A percentile compares a stretch with the other conserved stretches of the same genome.
Conservation (phyloP, 2,888 invertebrate genomes). For the Melinaea menophilus region DNA sequence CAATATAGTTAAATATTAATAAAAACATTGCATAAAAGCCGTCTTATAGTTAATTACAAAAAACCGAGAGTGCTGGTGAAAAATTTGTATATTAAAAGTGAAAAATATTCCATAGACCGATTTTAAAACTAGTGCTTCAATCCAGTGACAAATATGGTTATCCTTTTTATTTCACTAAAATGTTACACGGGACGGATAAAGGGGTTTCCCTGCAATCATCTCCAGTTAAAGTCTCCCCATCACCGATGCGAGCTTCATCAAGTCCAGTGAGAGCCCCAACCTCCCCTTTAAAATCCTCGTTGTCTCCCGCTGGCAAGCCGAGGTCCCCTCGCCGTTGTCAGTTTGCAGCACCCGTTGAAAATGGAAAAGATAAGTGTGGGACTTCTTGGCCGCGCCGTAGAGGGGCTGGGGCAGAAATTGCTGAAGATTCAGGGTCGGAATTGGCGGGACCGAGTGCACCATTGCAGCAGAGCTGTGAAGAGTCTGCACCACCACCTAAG, state of each 20-base stretch:
- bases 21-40: too few species aligned
- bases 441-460: conserved; percentile 62
- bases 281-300: conserved; percentile 64
- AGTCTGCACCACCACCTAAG: conserved; percentile 84
- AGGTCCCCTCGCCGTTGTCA: conserved; percentile 65
- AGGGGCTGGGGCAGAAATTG: conserved; percentile 65
- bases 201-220: conserved; percentile 61
- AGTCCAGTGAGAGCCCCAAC: conserved; percentile 63
- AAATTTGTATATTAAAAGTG: neutral
- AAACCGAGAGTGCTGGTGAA: too few species aligned
- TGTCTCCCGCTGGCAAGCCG: conserved; percentile 54
- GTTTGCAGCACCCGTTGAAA: conserved; percentile 66
- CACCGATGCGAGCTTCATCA: conserved; percentile 61
- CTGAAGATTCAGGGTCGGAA: conserved; percentile 57
- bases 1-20: too few species aligned
- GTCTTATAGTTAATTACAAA: too few species aligned
- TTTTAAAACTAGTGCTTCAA: conserved; percentile 1
- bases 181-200: conserved; percentile 67
- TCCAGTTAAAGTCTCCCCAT: conserved; percentile 49
- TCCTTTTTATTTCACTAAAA: conserved; percentile 35
- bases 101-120: conserved; percentile 1
- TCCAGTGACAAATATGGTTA: conserved; percentile 12
- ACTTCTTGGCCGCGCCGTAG: conserved; percentile 70
- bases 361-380: conserved; percentile 67
- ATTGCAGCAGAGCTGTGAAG: conserved; percentile 75